phyloP scores from a whole-genome alignment of 2,888 invertebrate genomes.

The Amiota mariae region DNA sequence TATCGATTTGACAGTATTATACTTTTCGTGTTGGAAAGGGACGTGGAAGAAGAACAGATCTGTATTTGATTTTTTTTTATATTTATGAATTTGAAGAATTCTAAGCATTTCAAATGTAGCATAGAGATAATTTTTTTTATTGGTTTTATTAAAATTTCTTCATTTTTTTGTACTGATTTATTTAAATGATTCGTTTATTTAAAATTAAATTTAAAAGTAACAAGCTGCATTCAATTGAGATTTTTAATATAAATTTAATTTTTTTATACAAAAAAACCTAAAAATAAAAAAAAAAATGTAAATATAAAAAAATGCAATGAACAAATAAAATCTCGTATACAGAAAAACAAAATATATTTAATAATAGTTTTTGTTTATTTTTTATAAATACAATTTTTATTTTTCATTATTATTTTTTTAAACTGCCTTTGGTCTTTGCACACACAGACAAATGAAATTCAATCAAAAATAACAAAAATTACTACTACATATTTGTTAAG shows the following conservation, averaged over 20 bases:
- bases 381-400: neutral
- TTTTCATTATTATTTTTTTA: neutral
- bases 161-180: conserved; percentile 5
- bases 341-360: neutral
- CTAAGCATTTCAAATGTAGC: no score
- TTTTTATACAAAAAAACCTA: neutral
- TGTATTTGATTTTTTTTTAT: no score
- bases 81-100: no score
- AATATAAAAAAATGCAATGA: conserved; percentile 24
- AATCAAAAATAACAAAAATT: neutral
- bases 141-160: neutral
- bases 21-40: no score
- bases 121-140: no score
- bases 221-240: neutral
- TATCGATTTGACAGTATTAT: no score
- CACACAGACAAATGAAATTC: neutral
- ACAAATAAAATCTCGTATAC: conserved; percentile 5
- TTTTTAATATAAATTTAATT: neutral
- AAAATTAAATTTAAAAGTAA: neutral
- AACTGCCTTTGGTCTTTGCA: neutral
- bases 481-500: neutral
- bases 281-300: conserved; percentile 7
- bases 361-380: conserved; percentile 12
- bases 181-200: neutral
- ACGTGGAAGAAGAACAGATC: no score